These are phyloP conservation scores for Sicus ferrugineus DNA, from an alignment of 2,888 invertebrate genomes.

Conservation along the genomic window DNA sequence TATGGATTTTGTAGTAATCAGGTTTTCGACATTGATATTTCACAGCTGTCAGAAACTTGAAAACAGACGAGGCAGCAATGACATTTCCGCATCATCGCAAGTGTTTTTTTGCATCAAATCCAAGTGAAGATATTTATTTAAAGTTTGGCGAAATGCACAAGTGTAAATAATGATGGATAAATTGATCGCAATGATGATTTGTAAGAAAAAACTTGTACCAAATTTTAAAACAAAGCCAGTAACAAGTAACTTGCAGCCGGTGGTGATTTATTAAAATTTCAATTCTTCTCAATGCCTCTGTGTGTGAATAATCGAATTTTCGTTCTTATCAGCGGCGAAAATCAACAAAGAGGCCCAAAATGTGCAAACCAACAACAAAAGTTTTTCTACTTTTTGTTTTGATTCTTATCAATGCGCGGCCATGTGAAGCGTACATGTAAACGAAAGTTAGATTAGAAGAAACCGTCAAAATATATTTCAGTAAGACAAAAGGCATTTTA, in stretches of 20 bases:
- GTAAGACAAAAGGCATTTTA: background rate
- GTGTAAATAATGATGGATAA: no score
- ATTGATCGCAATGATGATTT: no score
- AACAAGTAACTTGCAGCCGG: no score
- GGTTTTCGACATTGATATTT: background rate
- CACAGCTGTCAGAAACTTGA: no score
- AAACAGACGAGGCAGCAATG: no score
- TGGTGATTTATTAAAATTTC: background rate
- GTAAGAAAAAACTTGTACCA: no score
- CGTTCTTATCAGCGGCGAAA: slow-evolving; percentile 23
- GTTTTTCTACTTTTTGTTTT: slow-evolving; percentile 51
- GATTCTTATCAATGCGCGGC: slow-evolving; percentile 52
- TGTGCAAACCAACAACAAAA: slow-evolving; percentile 1
- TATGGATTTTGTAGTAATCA: background rate
- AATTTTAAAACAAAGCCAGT: no score
- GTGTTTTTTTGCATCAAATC: no score
- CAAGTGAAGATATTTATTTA: no score
- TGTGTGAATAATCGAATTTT: slow-evolving; percentile 22
- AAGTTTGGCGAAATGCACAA: no score
- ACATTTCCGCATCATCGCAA: no score
- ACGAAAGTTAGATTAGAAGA: slow-evolving; percentile 1
- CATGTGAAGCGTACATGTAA: background rate
- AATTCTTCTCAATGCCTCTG: no score
- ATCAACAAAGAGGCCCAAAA: slow-evolving; percentile 7
- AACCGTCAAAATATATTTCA: background rate